Base-by-base conservation (phyloP, 2,113 vertebrate species). In the Dromas ardeola region DNA sequence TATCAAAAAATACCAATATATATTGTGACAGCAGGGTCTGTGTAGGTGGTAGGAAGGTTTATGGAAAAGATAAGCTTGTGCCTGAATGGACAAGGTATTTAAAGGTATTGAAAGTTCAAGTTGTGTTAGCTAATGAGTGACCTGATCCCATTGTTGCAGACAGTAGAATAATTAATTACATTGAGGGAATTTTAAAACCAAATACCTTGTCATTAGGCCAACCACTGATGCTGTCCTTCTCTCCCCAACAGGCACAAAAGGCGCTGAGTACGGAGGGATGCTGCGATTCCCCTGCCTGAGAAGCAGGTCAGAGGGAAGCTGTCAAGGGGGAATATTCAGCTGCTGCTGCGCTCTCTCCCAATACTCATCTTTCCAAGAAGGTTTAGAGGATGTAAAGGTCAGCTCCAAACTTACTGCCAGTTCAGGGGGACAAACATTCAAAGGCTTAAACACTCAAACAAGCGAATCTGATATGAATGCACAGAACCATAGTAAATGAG, bases 381-480 rank as follows among this genome's bases (percentile, higher is more conserved):
- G 25, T 86, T 86, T 74, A 85, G 38, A 87, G 36, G 53, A 81
- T 8, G 11, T 21, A 47, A 81, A 78, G 18, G n/a, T 77, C 93
- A 95, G 34, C 7, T 38, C 14, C n/a, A 58, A 86, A 88, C 43
- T 74, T 58, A 27, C 61, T 82, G 26, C 47, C 55, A 50, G 27
- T 73, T 70, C 72, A 86, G 30, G 13, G 18, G 65, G 58, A 78
- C 34, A 77, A 63, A 80, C 32, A 74, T 26, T 73, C 77, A 67
- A 58, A 89, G 27, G 10, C 58, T 90, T 53, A 50, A 78, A 40
- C 34, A 32, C 45, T 73, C 50, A 45, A 45, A 74, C n/a, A 63
- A 78, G 38, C 2, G 0, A 63, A 42, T 67, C n/a, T 38, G 34
- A 55, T 63, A 55, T 0, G 0, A 91, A 58, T 22, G 43, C 38